Base-by-base conservation (phyloP, 2,113 vertebrate genomes). In the Hippotragus niger region DNA sequence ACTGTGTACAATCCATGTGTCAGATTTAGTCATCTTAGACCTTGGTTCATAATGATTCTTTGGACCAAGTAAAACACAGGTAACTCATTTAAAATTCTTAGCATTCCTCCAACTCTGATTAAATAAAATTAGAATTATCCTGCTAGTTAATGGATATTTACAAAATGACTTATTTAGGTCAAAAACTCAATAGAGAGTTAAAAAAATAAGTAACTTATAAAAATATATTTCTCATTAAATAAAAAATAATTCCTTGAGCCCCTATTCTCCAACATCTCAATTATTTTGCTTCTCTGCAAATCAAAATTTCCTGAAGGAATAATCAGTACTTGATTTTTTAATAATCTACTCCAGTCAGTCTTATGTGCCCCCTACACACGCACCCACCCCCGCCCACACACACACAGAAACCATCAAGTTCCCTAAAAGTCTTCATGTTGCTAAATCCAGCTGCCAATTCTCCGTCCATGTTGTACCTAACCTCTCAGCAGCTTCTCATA, bases 41-140 rank as follows among this genome's bases (percentile, higher is more conserved):
- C 7, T 81, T 60, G n/a, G 31, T 60, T 50, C 82, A 90, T 71
- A 84, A 52, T 53, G 36, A 94, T 50, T 67, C 82, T 33, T 2
- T 40, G 50, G 53, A 27, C 29, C 67, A 47, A 88, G 83, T n/a
- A 62, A 97, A 86, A 43, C 45, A 91, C 7, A 45, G 40, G 25
- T 62, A 87, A 86, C 36, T 58, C 25, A 74, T 93, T 95, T 87
- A 47, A 71, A 97, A 89, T 92, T 93, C 15, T 92, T 81, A 85
- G 45, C 36, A 83, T 88, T 82, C 14, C 21, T 96, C 88, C 84
- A 78, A 43, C 71, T 86, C 43, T 71, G 27, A 80, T 78, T 40
- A 96, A 90, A 94, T 85, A 91, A 92, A 92, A 86, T 88, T 74
- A 85, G 53, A 92, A 93, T 40, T 47, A 60, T 82, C 47, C 43